Base-by-base conservation (phyloP, 2,113 vertebrate species). In the Falco punctatus region DNA sequence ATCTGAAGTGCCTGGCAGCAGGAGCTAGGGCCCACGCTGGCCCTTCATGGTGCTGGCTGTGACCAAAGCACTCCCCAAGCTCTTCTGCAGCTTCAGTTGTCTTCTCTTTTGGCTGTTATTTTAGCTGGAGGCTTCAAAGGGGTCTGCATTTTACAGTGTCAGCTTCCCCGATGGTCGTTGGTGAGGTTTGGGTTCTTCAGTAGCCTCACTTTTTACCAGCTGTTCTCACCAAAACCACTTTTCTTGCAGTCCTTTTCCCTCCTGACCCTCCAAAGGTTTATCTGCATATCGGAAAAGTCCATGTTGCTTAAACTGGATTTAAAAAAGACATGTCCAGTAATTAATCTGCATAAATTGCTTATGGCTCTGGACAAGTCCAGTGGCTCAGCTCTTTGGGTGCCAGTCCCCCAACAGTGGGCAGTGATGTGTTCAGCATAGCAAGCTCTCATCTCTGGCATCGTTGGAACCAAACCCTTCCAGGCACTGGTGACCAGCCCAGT, bases 1-100 rank as follows among this genome's bases (percentile, higher is more conserved):
- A 22, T 57, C 0, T 0, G 61, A 71, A 71, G 51, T 7, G 19
- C 21, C 14, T 0, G 0, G 32, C 46, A 86, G 32, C 0, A 0
- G 49, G 42, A 51, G 18, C 15, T 1, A 2, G 30, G 15, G 11
- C 15, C 32, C 1, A 1, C 59, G 13, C 55, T 48, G 51, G 14
- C 23, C 24, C 44, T 44, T 40, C 7, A 0, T 46, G n/a, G 61
- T 40, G 26, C 57, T 28, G 49, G 19, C 51, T 35, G 54, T 48
- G 67, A 35, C 51, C 69, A 35, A 22, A 87, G 58, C 4, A 1
- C 13, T 30, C 13, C 42, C 12, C 73, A 27, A 13, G 44, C 44
- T 74, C 38, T 52, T 26, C 55, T 54, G 51, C 66, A 83, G 51
- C 32, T 9, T 55, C 2, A 2, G 6, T 6, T 75, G 73, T 18